Conservation (phyloP, 2,797 vertebrate genomes). For the Apodemus agrarius region DNA sequence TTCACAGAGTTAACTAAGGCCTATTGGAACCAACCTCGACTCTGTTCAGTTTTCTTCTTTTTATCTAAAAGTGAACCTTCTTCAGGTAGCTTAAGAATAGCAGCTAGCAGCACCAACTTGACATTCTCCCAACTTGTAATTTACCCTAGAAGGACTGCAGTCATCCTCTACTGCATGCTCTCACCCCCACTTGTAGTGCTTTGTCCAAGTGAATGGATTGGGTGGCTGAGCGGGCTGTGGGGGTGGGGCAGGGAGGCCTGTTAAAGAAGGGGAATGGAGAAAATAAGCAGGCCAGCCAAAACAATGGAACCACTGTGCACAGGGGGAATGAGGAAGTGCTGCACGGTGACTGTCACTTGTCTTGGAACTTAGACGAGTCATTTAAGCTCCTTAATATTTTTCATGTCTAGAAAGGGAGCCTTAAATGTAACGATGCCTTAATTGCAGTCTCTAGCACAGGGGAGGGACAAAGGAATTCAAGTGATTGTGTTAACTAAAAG, state of each 20-base stretch:
- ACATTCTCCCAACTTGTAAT: not conserved
- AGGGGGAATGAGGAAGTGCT: not conserved
- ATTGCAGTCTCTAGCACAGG: not conserved
- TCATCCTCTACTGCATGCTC: not conserved
- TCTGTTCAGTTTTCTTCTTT: slow-evolving; percentile 19
- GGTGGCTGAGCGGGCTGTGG: not conserved
- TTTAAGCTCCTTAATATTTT: slow-evolving; percentile 55
- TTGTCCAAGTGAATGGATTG: not conserved
- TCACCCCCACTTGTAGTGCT: not conserved
- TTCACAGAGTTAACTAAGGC: not conserved
- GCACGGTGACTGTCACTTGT: not conserved
- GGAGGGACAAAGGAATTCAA: not conserved
- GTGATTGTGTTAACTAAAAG: slow-evolving; percentile 32
- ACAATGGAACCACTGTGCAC: not conserved
- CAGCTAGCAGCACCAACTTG: not conserved
- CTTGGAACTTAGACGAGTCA: slow-evolving; percentile 35
- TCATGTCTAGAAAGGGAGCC: slow-evolving; percentile 9
- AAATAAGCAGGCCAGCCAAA: not conserved
- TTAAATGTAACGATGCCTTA: slow-evolving; percentile 41
- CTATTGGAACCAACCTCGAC: not conserved
- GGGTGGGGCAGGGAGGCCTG: not conserved
- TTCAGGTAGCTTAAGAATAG: slow-evolving; percentile 21
- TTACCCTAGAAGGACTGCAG: not conserved
- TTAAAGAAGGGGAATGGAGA: not conserved
- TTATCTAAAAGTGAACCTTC: not conserved